These are phyloP conservation scores for Drosophila emarginata DNA, from an alignment of 2,888 invertebrate species.

Conservation along the genomic window DNA sequence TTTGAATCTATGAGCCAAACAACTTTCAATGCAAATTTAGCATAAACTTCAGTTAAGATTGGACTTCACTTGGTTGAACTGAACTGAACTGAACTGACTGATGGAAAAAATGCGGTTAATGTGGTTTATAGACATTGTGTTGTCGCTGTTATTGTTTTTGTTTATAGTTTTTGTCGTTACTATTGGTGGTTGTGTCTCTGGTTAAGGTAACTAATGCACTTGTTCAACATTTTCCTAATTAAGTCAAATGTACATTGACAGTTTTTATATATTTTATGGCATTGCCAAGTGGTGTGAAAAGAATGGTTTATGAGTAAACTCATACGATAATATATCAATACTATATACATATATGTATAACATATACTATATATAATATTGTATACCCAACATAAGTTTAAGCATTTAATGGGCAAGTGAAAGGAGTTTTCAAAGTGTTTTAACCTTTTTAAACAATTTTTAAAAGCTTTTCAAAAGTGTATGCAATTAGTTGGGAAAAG, in stretches of 20 bases:
- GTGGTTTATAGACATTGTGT: slow-evolving; percentile 21
- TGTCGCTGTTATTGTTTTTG: slow-evolving; percentile 5
- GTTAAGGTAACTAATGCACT: slow-evolving; percentile 58
- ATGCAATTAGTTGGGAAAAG: neutral
- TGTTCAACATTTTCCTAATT: slow-evolving; percentile 62
- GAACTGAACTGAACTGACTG: slow-evolving; percentile 27
- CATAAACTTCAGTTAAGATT: slow-evolving; percentile 44
- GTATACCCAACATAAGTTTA: neutral
- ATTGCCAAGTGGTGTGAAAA: slow-evolving; percentile 21
- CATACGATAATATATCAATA: neutral
- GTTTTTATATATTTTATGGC: slow-evolving; percentile 25
- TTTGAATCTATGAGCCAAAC: slow-evolving; percentile 30
- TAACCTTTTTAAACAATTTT: slow-evolving; percentile 5
- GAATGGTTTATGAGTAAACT: slow-evolving; percentile 3
- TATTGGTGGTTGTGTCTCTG: slow-evolving; percentile 22
- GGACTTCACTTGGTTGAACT: slow-evolving; percentile 23
- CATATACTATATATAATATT: neutral
- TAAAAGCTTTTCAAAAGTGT: neutral
- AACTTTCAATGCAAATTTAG: slow-evolving; percentile 73
- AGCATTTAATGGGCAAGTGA: slow-evolving; percentile 3
- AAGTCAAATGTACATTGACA: slow-evolving; percentile 52
- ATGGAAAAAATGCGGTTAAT: slow-evolving; percentile 60
- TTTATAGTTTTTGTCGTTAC: neutral
- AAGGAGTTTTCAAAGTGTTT: neutral
- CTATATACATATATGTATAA: neutral